A percentile compares a stretch with the other conserved stretches of the same genome.
phyloP scores from a whole-genome alignment of 2,797 vertebrate species.

The Rhynchonycteris naso region DNA sequence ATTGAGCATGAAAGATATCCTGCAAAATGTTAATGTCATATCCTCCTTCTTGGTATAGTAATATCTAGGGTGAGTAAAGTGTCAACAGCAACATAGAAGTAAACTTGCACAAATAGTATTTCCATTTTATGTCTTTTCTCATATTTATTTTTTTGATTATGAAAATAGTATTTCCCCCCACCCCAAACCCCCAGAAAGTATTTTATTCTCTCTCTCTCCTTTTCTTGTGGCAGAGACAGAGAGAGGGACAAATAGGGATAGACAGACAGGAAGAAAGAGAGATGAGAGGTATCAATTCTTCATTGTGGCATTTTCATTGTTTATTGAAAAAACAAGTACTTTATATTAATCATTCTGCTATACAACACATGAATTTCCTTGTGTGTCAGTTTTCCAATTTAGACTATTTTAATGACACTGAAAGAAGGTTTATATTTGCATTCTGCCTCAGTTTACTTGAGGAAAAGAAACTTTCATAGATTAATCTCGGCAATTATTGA shows the following conservation, averaged over 20 bases:
- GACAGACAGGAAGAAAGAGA: too few species aligned
- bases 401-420: neutral
- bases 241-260: too few species aligned
- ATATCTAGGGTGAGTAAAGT: neutral
- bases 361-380: neutral
- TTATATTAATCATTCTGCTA: neutral
- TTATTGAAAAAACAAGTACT: neutral
- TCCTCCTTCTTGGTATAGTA: neutral
- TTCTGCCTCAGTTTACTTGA: neutral
- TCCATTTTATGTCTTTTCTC: neutral
- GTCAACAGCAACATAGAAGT: neutral
- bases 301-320: too few species aligned
- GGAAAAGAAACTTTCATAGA: fast-evolving
- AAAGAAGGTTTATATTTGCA: neutral
- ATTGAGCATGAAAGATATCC: neutral
- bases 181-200: neutral
- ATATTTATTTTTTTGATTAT: neutral
- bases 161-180: neutral
- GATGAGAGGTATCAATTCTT: too few species aligned
- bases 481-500: neutral
- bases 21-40: neutral
- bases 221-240: too few species aligned
- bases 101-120: neutral
- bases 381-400: neutral
- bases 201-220: too few species aligned